Conservation (phyloP, 2,888 invertebrate genomes). For the Sarcophaga rosellei region DNA sequence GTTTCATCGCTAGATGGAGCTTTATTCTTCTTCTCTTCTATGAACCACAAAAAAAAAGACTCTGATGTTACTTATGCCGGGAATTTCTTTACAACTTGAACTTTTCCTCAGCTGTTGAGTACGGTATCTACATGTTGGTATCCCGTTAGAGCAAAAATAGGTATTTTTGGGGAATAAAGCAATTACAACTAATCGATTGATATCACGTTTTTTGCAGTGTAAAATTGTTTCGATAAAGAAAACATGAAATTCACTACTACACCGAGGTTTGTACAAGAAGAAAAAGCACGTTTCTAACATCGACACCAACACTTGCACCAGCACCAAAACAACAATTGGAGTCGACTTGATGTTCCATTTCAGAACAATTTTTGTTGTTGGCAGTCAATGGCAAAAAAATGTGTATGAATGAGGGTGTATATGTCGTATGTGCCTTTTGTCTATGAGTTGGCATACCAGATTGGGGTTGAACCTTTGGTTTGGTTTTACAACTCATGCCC, state of each 20-base stretch:
- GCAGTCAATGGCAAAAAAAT: background rate
- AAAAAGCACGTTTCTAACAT: constrained; percentile 26
- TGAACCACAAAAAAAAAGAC: too few relatives aligned
- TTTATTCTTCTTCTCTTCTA: too few relatives aligned
- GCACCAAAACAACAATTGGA: background rate
- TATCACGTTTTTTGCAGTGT: constrained; percentile 21
- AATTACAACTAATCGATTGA: too few relatives aligned
- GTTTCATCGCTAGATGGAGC: too few relatives aligned
- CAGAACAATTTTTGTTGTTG: constrained; percentile 34
- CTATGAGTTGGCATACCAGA: constrained; percentile 58
- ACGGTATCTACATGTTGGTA: too few relatives aligned
- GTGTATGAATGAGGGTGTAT: constrained; percentile 3
- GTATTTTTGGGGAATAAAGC: too few relatives aligned
- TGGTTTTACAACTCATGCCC: constrained; percentile 44
- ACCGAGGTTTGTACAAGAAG: constrained; percentile 12
- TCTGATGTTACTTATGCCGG: too few relatives aligned
- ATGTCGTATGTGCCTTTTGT: constrained; percentile 27
- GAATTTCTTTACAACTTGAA: too few relatives aligned
- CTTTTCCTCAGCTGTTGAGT: too few relatives aligned
- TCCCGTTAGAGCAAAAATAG: too few relatives aligned
- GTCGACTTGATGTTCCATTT: constrained; percentile 40
- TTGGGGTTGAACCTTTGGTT: constrained; percentile 64
- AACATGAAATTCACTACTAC: constrained; percentile 22
- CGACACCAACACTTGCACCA: constrained; percentile 8
- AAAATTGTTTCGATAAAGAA: constrained; percentile 22